Evolutionary conservation across 2,113 vertebrate species (phyloP).

Genomic region (Saimiri boliviensis): DNA sequence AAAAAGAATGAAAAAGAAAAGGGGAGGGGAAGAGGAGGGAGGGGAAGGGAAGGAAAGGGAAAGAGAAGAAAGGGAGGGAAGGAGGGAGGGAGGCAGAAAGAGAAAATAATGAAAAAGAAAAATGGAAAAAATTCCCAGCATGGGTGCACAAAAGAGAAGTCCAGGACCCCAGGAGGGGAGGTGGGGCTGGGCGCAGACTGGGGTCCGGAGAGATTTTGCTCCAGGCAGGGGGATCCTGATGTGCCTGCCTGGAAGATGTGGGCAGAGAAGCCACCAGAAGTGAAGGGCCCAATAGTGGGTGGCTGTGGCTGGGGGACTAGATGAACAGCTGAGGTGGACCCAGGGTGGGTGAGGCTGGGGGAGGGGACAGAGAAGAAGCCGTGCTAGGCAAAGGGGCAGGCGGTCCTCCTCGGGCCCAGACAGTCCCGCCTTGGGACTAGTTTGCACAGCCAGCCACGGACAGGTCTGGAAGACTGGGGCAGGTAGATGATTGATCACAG

Average conservation of each 20-base stretch:
- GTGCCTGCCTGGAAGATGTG: not conserved
- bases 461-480: no score
- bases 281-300: not conserved
- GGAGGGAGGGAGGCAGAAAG: no score
- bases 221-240: not conserved
- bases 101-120: no score
- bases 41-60: no score
- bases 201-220: not conserved
- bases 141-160: not conserved
- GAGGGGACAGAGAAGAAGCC: no score
- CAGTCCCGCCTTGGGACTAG: not conserved
- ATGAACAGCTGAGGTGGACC: not conserved
- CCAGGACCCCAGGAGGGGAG: not conserved
- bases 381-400: not conserved
- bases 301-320: not conserved
- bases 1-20: no score
- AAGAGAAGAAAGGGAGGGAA: no score
- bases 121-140: no score
- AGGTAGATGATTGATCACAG: not conserved
- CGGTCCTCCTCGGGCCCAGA: fast-evolving
- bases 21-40: no score
- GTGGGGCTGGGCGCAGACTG: not conserved
- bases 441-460: not conserved
- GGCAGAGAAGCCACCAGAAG: not conserved
- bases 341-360: not conserved